Base-by-base conservation (phyloP, 1,140 invertebrate species). In the Solenopsis fugax region DNA sequence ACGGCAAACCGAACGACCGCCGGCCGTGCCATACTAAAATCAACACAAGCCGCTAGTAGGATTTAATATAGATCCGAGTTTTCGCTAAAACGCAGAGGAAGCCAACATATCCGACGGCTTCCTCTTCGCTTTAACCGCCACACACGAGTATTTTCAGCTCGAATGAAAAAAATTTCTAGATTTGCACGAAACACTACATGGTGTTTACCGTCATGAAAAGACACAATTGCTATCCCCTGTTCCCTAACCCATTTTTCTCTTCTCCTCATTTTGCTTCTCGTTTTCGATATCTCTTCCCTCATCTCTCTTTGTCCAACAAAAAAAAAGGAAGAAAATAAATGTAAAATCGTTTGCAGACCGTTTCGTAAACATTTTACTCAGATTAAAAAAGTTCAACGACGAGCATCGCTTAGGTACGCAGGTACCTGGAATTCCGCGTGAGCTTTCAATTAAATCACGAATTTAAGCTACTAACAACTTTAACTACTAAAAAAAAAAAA, bases 301-400 rank as follows among this genome's bases (percentile, higher is more conserved):
- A 9, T 18, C 41, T 48, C 60, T 48, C 37, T 67, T 37, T 64
- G 18, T 4, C 12, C 12, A 18, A 21, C 5, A 13, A 52, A 71
- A 56, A 73, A 71, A 73, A 58, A 41, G 37, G 18, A 7, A 1
- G 9, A 34, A 29, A 50, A 10, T 5, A 16, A 16, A 24, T 0
- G 4, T 12, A 21, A 29, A 41, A 67, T 18, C 50, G 64, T 41
- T 73, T 45, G 54, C 41, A 84, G 73, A 84, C 62, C 69, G 41
- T 18, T 75, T 41, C 24, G 87, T 85, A 89, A 89, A 89, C 88
- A 86, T 89, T 89, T 89, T 86, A 86, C 48, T 88, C 87, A 71
- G 75, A 89, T 89, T 89, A 88, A 89, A 89, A 89, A 89, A 89
- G 87, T 89, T 89, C 82, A 76, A 67, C 80, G 72, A 77, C 29